A percentile compares a stretch with the other conserved stretches of the same genome.
Evolutionary conservation across 1,140 invertebrate species (phyloP).

Genomic region (Physella acuta): DNA sequence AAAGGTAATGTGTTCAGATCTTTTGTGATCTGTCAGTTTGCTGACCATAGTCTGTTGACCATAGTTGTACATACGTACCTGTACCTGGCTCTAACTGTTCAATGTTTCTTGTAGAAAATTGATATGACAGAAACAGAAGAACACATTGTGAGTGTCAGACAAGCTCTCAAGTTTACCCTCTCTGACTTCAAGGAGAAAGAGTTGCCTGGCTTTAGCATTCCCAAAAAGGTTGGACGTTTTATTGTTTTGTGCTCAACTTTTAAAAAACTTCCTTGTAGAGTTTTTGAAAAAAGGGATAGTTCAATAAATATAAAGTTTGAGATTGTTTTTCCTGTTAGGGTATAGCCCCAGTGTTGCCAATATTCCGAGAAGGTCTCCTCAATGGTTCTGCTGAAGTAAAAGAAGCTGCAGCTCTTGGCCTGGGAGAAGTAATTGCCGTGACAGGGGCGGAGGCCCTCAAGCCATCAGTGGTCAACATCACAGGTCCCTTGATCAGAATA

Average conservation of each 20-base stretch:
- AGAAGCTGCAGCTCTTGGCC: constrained; percentile 89
- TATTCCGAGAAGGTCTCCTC: constrained; percentile 93
- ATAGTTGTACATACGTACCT: too few species aligned
- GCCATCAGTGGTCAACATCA: constrained; percentile 93
- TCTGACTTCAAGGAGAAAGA: constrained; percentile 81
- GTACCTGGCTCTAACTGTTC: too few species aligned
- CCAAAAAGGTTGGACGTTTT: constrained; percentile 67
- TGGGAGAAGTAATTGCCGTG: constrained; percentile 88
- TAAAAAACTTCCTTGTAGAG: neutral
- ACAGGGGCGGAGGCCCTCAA: constrained; percentile 77
- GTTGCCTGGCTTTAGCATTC: constrained; percentile 91
- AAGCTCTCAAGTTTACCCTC: constrained; percentile 85
- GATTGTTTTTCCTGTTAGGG: constrained; percentile 64
- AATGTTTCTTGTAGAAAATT: constrained; percentile 65
- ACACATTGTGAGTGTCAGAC: constrained; percentile 84
- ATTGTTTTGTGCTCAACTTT: neutral
- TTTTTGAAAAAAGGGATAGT: neutral
- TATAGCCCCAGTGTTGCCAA: constrained; percentile 87
- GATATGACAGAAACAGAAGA: constrained; percentile 78
- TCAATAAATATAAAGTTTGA: neutral
- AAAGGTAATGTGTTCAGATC: too few species aligned
- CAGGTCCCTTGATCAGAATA: constrained; percentile 95
- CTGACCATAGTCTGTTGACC: too few species aligned
- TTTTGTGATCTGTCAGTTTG: too few species aligned
- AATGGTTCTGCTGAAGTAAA: constrained; percentile 93